These are phyloP conservation scores for Neomorphus geoffroyi DNA, from an alignment of 2,797 vertebrate species.

Conservation along the genomic window DNA sequence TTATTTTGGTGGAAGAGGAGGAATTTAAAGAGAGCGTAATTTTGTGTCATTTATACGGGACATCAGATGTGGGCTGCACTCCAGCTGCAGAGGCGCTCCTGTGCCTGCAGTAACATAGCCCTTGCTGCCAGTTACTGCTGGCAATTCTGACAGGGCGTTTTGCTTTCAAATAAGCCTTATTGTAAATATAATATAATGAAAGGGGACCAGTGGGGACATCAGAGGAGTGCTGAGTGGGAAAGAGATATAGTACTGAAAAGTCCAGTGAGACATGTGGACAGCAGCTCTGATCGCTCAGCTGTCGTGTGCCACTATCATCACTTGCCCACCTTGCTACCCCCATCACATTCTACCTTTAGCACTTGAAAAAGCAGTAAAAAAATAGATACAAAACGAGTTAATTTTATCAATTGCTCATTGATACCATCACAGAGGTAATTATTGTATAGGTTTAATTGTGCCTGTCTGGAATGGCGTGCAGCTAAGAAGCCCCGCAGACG, in stretches of 20 bases:
- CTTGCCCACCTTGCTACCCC: too few species aligned
- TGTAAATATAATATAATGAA: neutral
- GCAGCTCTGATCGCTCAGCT: neutral
- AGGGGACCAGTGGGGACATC: neutral
- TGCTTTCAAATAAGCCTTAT: neutral
- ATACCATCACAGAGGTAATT: neutral
- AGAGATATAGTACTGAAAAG: accelerated
- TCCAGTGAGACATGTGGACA: accelerated
- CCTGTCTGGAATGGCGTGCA: neutral
- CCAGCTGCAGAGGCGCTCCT: neutral
- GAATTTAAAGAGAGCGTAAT: neutral
- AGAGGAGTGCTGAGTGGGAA: neutral
- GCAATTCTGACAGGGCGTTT: neutral
- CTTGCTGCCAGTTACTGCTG: accelerated
- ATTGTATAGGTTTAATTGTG: neutral
- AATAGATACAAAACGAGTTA: neutral
- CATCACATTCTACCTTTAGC: neutral
- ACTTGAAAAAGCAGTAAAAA: neutral
- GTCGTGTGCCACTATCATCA: neutral
- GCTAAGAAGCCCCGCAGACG: neutral
- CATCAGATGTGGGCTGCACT: neutral
- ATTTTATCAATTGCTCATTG: neutral
- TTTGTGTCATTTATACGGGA: neutral
- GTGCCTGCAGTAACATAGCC: neutral
- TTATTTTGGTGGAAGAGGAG: neutral